Base-by-base conservation (phyloP, 2,797 vertebrate genomes). In the Gorsachius magnificus region DNA sequence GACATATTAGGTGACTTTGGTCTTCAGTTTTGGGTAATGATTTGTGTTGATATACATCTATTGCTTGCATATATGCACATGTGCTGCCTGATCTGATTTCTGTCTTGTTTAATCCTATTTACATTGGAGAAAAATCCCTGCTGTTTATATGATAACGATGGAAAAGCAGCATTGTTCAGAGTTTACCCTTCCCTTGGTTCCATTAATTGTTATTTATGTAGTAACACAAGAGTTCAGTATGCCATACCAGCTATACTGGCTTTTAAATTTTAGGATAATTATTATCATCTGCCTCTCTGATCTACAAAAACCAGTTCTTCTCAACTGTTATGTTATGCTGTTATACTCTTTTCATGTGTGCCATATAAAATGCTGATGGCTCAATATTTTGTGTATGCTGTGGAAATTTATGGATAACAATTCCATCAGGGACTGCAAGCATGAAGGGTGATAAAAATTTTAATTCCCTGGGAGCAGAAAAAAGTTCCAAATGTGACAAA, bases 351-450 rank as follows among this genome's bases (percentile, higher is more conserved):
- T 61, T 74, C 75, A 64, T 51, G 53, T 60, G n/a, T 89, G 58
- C 66, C 56, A 57, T 45, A 69, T 69, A 82, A 97, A 97, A 93
- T 91, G 94, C 90, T 97, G 94, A 97, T 90, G 43, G 89, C 81
- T 92, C 91, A 97, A 95, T 97, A 97, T 97, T 97, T 97, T 97
- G 90, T 93, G 87, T 97, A 97, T 97, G 89, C 95, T 21, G 94
- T 95, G 97, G 91, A 98, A 98, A 98, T 98, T 97, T 98, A 97
- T 98, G 96, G 96, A 89, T 97, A 93, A 95, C 92, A 97, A 97
- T 97, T 96, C 91, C 94, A 97, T 88, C 93, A 96, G 85, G 82
- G 95, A 97, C 88, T 89, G 87, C 41, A 89, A 93, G 95, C 93
- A 96, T 78, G 78, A 92, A 92, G 97, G 95, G 94, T 96, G 95